Base-by-base conservation (phyloP, 2,888 invertebrate species). In the Agrypnus murinus region DNA sequence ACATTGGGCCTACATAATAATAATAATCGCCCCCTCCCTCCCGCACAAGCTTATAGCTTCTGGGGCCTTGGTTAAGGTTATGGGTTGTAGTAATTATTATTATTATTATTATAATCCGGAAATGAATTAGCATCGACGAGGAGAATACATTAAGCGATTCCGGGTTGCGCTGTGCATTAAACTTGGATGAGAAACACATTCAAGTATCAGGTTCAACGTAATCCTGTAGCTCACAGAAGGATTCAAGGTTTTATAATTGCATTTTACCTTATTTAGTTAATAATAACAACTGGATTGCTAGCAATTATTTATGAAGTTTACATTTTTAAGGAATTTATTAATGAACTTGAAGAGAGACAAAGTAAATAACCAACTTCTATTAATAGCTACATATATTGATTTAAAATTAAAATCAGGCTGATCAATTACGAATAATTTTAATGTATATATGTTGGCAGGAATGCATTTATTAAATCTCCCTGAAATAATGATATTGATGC, bases 301-400 rank as follows among this genome's bases (percentile, higher is more conserved):
- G 31, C 14, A 48, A 17, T 40, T 25, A 25, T 43, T 40, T 40
- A 40, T 43, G 43, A 15, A 43, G 15, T 12, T 15, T 43, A 15
- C 43, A 43, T 19, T 48, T 48, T 48, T 48, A 48, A 48, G 19
- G 48, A 31, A 19, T n/a, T 19, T 48, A 48, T 48, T 15, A 48
- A 48, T 48, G 17, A n/a, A 31, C 17, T 25, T n/a, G 8, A n/a
- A 17, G 48, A n/a, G n/a, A n/a, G n/a, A n/a, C n/a, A n/a, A n/a
- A n/a, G 12, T n/a, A 5, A 48, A 48, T 31, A 19, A 19, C 48
- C 10, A 19, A n/a, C 25, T 48, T 8, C 46, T 25, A 10, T 9
- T 31, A 48, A 48, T 48, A 17, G 48, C 48, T 4, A 7, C 2
- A n/a, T n/a, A n/a, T n/a, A 40, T 40, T 7, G 40, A 25, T 25